Evolutionary conservation across 2,797 vertebrate genomes (phyloP).

Genomic region (Poecilia wingei): DNA sequence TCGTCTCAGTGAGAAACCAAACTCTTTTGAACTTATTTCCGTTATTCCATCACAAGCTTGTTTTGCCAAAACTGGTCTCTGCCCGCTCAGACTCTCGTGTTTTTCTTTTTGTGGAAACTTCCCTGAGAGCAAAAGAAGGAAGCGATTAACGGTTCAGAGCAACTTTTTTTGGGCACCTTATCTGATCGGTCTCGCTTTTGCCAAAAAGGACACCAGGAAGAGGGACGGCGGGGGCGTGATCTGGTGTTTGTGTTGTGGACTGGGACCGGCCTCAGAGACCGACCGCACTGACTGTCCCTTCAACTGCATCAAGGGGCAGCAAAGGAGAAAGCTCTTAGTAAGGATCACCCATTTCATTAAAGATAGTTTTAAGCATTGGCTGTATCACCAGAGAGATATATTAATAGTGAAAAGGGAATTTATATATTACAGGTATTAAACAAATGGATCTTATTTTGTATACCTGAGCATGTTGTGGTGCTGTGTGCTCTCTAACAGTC

Average conservation of each 20-base stretch:
- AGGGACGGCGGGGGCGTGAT: conserved; percentile 18
- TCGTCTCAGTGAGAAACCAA: conserved; percentile 25
- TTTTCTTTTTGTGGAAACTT: neutral
- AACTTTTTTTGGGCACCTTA: conserved; percentile 38
- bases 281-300: conserved; percentile 72
- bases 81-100: conserved; percentile 10
- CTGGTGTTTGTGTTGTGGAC: conserved; percentile 21
- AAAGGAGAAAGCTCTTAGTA: conserved; percentile 40
- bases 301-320: conserved; percentile 45
- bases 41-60: conserved; percentile 24
- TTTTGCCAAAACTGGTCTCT: conserved; percentile 48
- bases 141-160: conserved; percentile 31
- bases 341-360: conserved; percentile 56
- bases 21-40: conserved; percentile 21
- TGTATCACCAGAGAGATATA: conserved; percentile 66
- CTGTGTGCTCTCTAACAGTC: conserved; percentile 65
- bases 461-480: conserved; percentile 74
- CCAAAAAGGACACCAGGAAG: conserved; percentile 30
- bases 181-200: conserved; percentile 34
- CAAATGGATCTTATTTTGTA: conserved; percentile 70
- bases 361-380: conserved; percentile 72
- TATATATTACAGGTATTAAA: conserved; percentile 61
- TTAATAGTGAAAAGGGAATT: conserved; percentile 54
- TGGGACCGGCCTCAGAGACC: conserved; percentile 61
- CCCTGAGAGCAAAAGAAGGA: conserved; percentile 8